Percentiles rank a stretch among this genome's conserved stretches.
Conservation (phyloP, 2,797 vertebrate genomes). For the Eulemur mongoz region DNA sequence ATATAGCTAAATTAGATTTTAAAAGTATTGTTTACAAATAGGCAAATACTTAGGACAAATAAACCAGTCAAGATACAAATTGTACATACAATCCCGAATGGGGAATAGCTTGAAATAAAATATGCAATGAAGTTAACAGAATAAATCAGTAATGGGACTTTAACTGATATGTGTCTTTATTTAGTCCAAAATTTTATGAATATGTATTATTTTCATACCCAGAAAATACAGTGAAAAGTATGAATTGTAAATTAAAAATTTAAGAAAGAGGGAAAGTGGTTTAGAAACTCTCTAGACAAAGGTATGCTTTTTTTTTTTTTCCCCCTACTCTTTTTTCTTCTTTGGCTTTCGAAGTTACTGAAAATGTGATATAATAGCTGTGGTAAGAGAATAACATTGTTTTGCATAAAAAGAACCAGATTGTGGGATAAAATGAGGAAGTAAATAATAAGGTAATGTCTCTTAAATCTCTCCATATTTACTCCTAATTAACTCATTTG, state of each 20-base stretch:
- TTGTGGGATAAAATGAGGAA: neutral
- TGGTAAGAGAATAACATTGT: neutral
- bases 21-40: neutral
- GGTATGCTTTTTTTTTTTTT: neutral
- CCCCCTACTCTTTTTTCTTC: neutral
- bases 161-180: neutral
- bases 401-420: neutral
- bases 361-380: neutral
- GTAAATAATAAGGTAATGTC: neutral
- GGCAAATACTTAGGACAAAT: neutral
- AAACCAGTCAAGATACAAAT: neutral
- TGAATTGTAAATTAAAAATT: neutral
- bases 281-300: neutral
- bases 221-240: neutral
- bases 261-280: neutral
- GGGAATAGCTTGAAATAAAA: slow-evolving; percentile 6
- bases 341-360: neutral
- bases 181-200: neutral
- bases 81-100: neutral
- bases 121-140: neutral
- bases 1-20: slow-evolving; percentile 20
- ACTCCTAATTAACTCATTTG: neutral
- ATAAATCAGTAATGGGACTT: neutral
- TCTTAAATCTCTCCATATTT: neutral
- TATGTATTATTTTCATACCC: neutral